phyloP scores from a whole-genome alignment of 2,888 invertebrate genomes.

The Sussaba pulchella region DNA sequence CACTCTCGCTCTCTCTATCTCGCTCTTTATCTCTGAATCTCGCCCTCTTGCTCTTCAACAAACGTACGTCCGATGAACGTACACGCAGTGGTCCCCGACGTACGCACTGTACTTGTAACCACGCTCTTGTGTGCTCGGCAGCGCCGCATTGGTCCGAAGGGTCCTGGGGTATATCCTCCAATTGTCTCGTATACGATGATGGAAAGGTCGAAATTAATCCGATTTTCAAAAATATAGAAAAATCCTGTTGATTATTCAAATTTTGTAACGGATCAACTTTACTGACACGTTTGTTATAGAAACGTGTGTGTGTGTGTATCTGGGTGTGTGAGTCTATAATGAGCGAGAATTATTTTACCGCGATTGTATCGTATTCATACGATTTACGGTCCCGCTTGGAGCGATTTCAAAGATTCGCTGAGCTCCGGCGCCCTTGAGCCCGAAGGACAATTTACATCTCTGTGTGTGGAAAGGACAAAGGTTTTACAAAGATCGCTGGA shows the following conservation, averaged over 20 bases:
- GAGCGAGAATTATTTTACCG: constrained; percentile 71
- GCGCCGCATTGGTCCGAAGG: too few species aligned
- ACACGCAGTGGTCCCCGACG: constrained; percentile 46
- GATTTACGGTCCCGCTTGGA: constrained; percentile 61
- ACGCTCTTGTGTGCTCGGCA: not conserved
- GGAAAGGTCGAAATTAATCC: constrained; percentile 39
- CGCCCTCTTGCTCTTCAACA: constrained; percentile 36
- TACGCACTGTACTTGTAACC: constrained; percentile 41
- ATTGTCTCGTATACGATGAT: constrained; percentile 4
- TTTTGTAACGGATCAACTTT: constrained; percentile 1
- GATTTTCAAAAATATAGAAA: constrained; percentile 39
- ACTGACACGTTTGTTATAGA: constrained; percentile 6
- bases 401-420: too few species aligned
- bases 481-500: too few species aligned
- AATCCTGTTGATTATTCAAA: constrained; percentile 48
- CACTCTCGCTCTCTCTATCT: constrained; percentile 45
- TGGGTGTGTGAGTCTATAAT: too few species aligned
- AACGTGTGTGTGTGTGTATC: too few species aligned
- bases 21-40: constrained; percentile 7
- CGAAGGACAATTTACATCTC: too few species aligned
- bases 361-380: constrained; percentile 73
- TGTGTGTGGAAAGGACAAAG: too few species aligned
- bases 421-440: too few species aligned
- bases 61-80: constrained; percentile 19
- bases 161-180: too few species aligned